Percentiles rank a stretch among this genome's conserved stretches.
These are phyloP conservation scores for Aphelinus certus DNA, from an alignment of 1,140 invertebrate genomes.

Conservation along the genomic window DNA sequence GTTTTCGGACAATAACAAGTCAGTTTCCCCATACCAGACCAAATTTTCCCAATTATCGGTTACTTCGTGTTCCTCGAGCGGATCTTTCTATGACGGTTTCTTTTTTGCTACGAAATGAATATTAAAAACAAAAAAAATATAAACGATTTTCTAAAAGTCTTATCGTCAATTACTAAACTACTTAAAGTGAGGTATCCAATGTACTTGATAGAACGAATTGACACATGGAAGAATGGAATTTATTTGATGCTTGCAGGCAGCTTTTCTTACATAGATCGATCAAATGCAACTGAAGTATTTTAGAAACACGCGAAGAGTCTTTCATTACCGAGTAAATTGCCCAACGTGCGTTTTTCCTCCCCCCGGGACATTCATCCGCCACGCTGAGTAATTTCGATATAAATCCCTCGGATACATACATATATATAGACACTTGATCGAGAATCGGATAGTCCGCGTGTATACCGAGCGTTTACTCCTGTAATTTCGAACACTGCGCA, in stretches of 20 bases:
- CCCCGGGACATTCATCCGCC: too few relatives aligned
- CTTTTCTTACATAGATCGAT: too few relatives aligned
- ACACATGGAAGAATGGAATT: slow-evolving; percentile 14
- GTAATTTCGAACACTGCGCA: too few relatives aligned
- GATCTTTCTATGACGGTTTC: slow-evolving; percentile 4
- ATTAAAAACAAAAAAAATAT: neutral
- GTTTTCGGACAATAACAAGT: slow-evolving; percentile 35
- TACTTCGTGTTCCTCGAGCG: slow-evolving; percentile 11
- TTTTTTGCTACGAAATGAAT: slow-evolving; percentile 3
- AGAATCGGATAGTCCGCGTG: too few relatives aligned
- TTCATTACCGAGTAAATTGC: too few relatives aligned
- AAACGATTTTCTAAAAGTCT: slow-evolving; percentile 35
- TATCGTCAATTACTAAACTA: slow-evolving; percentile 33
- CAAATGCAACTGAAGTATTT: too few relatives aligned
- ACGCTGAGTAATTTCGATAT: too few relatives aligned
- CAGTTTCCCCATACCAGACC: slow-evolving; percentile 22
- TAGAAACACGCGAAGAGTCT: too few relatives aligned
- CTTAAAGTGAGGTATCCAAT: slow-evolving; percentile 13
- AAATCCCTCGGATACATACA: too few relatives aligned
- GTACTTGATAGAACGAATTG: slow-evolving; percentile 28
- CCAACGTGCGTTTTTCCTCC: too few relatives aligned
- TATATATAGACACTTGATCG: too few relatives aligned
- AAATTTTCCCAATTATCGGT: slow-evolving; percentile 17
- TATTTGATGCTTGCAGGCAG: slow-evolving; percentile 6
- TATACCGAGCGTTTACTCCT: too few relatives aligned